Percentiles rank a stretch among this genome's conserved stretches.
phyloP scores from a whole-genome alignment of 2,888 invertebrate genomes.

The Megastigmus dorsalis region DNA sequence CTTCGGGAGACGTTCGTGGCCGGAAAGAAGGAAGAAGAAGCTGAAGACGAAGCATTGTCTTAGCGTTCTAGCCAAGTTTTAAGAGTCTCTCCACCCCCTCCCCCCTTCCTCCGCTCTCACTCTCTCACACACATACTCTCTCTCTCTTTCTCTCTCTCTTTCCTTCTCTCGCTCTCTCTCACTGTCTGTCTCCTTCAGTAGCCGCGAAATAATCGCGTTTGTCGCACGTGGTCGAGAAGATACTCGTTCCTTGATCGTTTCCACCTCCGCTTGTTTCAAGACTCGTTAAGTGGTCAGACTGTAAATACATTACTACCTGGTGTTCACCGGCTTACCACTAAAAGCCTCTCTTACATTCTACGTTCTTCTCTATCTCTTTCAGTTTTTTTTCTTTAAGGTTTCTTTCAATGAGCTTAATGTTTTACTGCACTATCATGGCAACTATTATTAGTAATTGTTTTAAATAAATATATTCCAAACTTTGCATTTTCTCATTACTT shows the following conservation, averaged over 20 bases:
- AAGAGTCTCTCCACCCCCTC: conserved; percentile 41
- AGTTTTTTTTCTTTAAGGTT: too few relatives aligned
- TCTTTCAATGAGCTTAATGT: too few relatives aligned
- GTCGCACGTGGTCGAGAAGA: conserved; percentile 11
- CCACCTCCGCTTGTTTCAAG: too few relatives aligned
- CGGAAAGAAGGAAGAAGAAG: conserved; percentile 3
- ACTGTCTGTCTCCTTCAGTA: not conserved
- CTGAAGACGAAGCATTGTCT: conserved; percentile 20
- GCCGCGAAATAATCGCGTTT: conserved; percentile 50
- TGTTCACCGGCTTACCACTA: not conserved
- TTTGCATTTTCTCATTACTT: too few relatives aligned
- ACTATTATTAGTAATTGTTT: too few relatives aligned
- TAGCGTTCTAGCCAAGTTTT: conserved; percentile 20
- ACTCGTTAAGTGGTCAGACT: conserved; percentile 31
- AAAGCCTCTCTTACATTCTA: too few relatives aligned
- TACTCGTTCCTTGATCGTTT: conserved; percentile 23
- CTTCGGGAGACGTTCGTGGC: too few relatives aligned
- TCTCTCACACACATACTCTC: too few relatives aligned
- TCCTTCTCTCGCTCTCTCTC: not conserved
- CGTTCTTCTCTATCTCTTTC: too few relatives aligned
- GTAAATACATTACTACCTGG: conserved; percentile 41
- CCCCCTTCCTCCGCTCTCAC: too few relatives aligned
- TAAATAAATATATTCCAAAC: too few relatives aligned
- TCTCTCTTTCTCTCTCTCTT: not conserved
- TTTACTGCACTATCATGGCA: too few relatives aligned